phyloP scores from a whole-genome alignment of 2,888 invertebrate genomes.

The Euphydryas editha region DNA sequence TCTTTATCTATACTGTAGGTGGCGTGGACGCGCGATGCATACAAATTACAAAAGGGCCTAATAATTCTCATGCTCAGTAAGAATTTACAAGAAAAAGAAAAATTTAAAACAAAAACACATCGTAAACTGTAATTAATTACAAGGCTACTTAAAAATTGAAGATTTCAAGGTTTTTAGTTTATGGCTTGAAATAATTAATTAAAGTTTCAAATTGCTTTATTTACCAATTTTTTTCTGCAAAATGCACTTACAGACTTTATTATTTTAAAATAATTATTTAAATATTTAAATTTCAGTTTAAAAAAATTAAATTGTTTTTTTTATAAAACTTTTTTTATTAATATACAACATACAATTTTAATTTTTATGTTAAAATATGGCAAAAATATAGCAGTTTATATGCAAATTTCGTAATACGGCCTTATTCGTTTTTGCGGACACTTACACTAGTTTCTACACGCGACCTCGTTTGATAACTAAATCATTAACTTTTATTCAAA shows the following conservation, averaged over 20 bases:
- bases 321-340: no score
- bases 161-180: slow-evolving; percentile 4
- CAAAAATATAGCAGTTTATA: neutral
- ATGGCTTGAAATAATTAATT: neutral
- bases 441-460: slow-evolving; percentile 37
- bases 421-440: slow-evolving; percentile 42
- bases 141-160: neutral
- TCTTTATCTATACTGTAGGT: neutral
- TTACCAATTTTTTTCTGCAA: neutral
- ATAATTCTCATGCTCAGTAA: neutral
- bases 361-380: neutral
- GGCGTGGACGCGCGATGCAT: neutral
- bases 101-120: neutral
- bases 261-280: no score
- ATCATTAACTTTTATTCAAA: neutral
- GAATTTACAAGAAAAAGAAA: neutral
- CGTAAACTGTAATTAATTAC: neutral
- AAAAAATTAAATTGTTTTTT: no score
- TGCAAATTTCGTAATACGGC: slow-evolving; percentile 47
- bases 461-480: slow-evolving; percentile 33
- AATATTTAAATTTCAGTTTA: no score
- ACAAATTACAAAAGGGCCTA: neutral
- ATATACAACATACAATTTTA: no score
- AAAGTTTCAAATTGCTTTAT: neutral
- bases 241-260: no score